Evolutionary conservation across 2,797 vertebrate species (phyloP), one percentile per base, ranked within the genome.

Genomic region (Acestrorhynchus altus): DNA sequence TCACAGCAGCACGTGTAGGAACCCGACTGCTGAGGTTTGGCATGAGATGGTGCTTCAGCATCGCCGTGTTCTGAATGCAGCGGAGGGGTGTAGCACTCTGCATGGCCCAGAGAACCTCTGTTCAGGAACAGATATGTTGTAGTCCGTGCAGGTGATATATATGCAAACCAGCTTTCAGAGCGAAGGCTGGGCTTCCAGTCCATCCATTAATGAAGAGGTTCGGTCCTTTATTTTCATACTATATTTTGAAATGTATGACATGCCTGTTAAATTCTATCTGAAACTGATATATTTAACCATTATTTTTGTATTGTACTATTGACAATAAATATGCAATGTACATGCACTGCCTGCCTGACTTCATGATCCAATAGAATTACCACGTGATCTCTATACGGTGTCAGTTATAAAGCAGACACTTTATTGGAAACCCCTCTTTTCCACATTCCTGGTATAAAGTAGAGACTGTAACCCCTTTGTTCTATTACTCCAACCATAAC

Each of bases 291-390:
- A 73, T 90, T 82, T 86, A 87, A 86, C 77, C 80, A 35, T 28
- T 88, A 84, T 88, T 90, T 88, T 88, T 89, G 57, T 89, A 88
- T 86, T 80, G 60, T 82, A 72, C 49, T 42, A 78, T 79, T 66
- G 66, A 82, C 87, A 92, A 91, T 92, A 91, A 92, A 90, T 80
- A 84, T 81, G 46, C 59, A 79, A 24, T 74, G 5, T 64, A 12
- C 28, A 42, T 20, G 20, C 24, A 54, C 42, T 60, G 26, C 28
- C 46, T 61, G 31, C 6, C n/a, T n/a, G n/a, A n/a, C n/a, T 35
- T 56, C 13, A 16, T 59, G 7, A 15, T 1, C 28, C 0, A 31
- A 13, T 51, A 1, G 12, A 1, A 46, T 46, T 10, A 51, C n/a
- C n/a, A n/a, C n/a, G n/a, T n/a, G n/a, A n/a, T n/a, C n/a, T n/a